These are phyloP conservation scores for Macroteleia sp. DNA, from an alignment of 2,888 invertebrate species.

Conservation along the genomic window DNA sequence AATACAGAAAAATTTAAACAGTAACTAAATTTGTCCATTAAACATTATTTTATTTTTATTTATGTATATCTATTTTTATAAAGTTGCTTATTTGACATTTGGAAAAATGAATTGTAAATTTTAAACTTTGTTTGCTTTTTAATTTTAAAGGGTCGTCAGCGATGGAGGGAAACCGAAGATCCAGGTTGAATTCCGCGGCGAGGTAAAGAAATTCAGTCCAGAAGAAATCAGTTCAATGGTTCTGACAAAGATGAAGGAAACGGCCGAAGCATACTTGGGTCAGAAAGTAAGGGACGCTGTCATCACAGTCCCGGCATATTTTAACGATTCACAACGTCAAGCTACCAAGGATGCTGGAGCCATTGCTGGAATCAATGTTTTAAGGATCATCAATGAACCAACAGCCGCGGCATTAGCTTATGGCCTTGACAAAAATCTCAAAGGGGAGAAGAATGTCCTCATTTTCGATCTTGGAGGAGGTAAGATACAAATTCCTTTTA, in stretches of 20 bases:
- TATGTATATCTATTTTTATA: too few relatives aligned
- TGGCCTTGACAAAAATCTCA: slow-evolving; percentile 97
- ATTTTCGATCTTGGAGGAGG: slow-evolving; percentile 87
- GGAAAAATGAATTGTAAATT: not conserved
- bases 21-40: too few relatives aligned
- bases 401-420: slow-evolving; percentile 99
- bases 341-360: slow-evolving; percentile 99
- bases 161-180: slow-evolving; percentile 87
- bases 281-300: slow-evolving; percentile 94
- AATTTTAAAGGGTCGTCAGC: slow-evolving; percentile 81
- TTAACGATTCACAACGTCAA: too few relatives aligned
- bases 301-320: too few relatives aligned
- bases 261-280: slow-evolving; percentile 98
- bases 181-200: slow-evolving; percentile 88
- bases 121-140: too few relatives aligned
- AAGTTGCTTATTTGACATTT: too few relatives aligned
- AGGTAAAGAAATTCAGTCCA: slow-evolving; percentile 87
- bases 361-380: slow-evolving; percentile 95
- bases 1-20: too few relatives aligned
- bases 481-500: too few relatives aligned
- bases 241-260: slow-evolving; percentile 98
- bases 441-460: slow-evolving; percentile 99
- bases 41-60: too few relatives aligned
- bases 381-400: slow-evolving; percentile 99
- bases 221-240: slow-evolving; percentile 98